Conservation (phyloP, 2,888 invertebrate genomes). For the Polietes domitor region DNA sequence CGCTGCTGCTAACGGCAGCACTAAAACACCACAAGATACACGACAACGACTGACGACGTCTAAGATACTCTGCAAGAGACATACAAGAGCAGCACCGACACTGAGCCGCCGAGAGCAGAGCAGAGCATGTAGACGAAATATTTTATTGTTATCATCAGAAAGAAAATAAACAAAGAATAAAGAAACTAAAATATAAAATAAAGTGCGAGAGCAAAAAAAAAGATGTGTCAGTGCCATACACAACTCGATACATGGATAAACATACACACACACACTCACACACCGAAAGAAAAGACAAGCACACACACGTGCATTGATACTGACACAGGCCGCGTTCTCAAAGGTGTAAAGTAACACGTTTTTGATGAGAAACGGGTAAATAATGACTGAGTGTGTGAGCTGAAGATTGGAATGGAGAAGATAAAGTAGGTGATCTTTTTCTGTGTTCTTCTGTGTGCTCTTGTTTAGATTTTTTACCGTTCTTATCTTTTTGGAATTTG, state of each 20-base stretch:
- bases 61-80: not conserved
- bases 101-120: not conserved
- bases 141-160: slow-evolving; percentile 15
- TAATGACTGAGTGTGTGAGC: no score
- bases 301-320: not conserved
- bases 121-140: slow-evolving; percentile 8
- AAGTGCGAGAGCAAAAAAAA: not conserved
- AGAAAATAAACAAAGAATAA: slow-evolving; percentile 21
- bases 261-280: not conserved
- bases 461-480: not conserved
- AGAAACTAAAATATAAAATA: not conserved
- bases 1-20: not conserved
- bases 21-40: not conserved
- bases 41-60: not conserved
- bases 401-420: no score
- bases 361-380: not conserved
- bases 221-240: not conserved
- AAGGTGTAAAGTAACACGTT: not conserved
- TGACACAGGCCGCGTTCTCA: not conserved
- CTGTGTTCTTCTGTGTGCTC: not conserved
- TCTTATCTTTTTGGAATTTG: not conserved
- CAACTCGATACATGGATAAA: not conserved
- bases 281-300: no score
- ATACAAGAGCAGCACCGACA: no score
- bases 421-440: not conserved